Base-by-base conservation (phyloP, 2,888 invertebrate genomes). In the Dorcus parallelipipedus region DNA sequence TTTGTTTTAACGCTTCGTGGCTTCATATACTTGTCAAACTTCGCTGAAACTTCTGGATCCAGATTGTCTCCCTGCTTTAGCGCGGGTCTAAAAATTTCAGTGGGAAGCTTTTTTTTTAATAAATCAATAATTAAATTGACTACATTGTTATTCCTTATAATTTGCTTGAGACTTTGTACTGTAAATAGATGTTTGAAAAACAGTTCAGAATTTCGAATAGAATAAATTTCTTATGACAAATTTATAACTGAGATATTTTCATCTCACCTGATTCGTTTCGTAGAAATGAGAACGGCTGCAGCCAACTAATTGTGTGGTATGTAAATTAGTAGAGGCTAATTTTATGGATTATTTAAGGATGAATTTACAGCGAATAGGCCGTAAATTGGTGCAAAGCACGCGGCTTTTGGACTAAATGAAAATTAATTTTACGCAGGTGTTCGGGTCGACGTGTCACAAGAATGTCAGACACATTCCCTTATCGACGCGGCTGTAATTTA, bases 21-120 rank as follows among this genome's bases (percentile, higher is more conserved):
- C 65, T 69, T 65, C 65, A 67, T 66, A 66, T 64, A 67, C 64
- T 66, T 66, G 67, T 67, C 67, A 66, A 69, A 66, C 64, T 67
- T 45, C 20, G 45, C 23, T 23, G 45, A 45, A 45, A 45, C 45
- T 45, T 45, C 23, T 23, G 23, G 45, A 45, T 20, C 45, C 45
- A 45, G 45, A 45, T 45, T 45, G 45, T 45, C 45, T 45, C 45
- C 20, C 20, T 33, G 26, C 26, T 33, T 33, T 33, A 33, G 26
- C 26, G 7, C 5, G 26, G 7, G 26, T 33, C 26, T 33, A 33
- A 33, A 33, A 33, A 33, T 33, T 33, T 7, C 26, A 33, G 26
- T 33, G 26, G 26, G 26, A 33, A 33, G 7, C 7, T 33, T 33
- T 33, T 33, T 33, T 33, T 33, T 6, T 6, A 33, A 33, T 33